Evolutionary conservation across 2,888 invertebrate genomes (phyloP), one percentile per base, ranked within the genome.

Genomic region (Eilema depressum): DNA sequence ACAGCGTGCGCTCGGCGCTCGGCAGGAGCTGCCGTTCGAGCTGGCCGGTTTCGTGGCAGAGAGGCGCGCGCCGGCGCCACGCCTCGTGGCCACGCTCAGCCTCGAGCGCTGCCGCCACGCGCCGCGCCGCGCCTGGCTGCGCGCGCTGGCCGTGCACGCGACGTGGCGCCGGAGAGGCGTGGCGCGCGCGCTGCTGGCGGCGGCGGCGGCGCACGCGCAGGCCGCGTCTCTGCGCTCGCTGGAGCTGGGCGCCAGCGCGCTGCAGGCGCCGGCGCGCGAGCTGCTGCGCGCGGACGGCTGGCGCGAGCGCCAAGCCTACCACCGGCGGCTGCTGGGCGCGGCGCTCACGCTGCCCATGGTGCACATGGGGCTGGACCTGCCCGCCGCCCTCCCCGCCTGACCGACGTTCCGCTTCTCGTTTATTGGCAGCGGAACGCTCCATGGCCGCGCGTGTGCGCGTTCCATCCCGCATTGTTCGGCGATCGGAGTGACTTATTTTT

Each of bases 11-110:
- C 33, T 3, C 33, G 33, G 4, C 33, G 4, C 33, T 14, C 17
- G 4, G 33, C 79, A 89, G 89, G 83, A 81, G 28, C 72, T 90
- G 96, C 68, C 96, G 95, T 85, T 90, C 87, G 78, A 97, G 97
- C 83, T 81, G 65, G 75, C 97, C 95, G 97, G 94, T 5, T 78
- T 86, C 61, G 91, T 92, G 78, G 90, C 89, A 12, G 91, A 89
- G 83, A 25, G 69, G 71, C 30, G 76, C 85, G n/a, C 70, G 70
- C 37, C 47, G 57, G 71, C 66, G 11, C 53, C 68, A 25, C 73
- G 23, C 78, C 61, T 91, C 68, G 85, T 91, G 79, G 92, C 89
- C 73, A 89, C 91, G 53, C 85, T 83, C 70, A 88, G 88, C 79
- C 80, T 90, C 78, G 78, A 85, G 0, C 83, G 84, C 76, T 81